Evolutionary conservation across 2,888 invertebrate genomes (phyloP).

Genomic region (Sminthurides aquaticus): DNA sequence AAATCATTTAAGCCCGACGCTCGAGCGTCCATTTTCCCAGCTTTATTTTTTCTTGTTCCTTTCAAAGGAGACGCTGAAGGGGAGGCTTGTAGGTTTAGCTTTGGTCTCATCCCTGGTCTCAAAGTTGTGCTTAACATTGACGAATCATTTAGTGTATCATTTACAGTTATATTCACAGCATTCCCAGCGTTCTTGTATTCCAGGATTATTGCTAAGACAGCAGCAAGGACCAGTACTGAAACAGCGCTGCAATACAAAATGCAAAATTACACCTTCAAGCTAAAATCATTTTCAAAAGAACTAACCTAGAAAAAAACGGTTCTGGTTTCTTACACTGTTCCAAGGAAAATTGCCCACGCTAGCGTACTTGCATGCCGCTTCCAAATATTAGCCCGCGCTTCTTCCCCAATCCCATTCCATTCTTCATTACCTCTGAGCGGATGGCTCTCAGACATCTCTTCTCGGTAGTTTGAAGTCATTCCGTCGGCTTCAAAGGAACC

Average conservation of each 20-base stretch:
- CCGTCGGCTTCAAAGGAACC: too few species aligned
- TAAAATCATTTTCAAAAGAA: neutral
- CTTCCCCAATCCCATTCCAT: neutral
- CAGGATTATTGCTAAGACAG: slow-evolving; percentile 8
- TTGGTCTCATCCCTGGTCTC: neutral
- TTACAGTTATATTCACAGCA: neutral
- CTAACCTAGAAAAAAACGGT: too few species aligned
- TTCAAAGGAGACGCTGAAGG: too few species aligned
- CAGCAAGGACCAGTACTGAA: slow-evolving; percentile 12
- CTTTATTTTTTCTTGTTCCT: neutral
- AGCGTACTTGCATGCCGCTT: neutral
- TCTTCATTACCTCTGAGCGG: slow-evolving; percentile 14
- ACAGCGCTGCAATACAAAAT: slow-evolving; percentile 8
- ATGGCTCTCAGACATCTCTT: slow-evolving; percentile 16
- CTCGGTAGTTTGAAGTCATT: neutral
- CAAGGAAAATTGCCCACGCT: slow-evolving; percentile 12
- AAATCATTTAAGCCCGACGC: neutral
- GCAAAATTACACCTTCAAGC: neutral
- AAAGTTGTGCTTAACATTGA: neutral
- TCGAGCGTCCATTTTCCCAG: neutral
- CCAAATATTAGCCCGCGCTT: neutral
- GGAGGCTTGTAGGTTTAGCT: neutral
- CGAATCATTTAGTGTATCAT: too few species aligned
- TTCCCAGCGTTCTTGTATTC: neutral
- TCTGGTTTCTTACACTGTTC: slow-evolving; percentile 12